phyloP scores from a whole-genome alignment of 2,888 invertebrate species.

The Pachymerium ferrugineum region DNA sequence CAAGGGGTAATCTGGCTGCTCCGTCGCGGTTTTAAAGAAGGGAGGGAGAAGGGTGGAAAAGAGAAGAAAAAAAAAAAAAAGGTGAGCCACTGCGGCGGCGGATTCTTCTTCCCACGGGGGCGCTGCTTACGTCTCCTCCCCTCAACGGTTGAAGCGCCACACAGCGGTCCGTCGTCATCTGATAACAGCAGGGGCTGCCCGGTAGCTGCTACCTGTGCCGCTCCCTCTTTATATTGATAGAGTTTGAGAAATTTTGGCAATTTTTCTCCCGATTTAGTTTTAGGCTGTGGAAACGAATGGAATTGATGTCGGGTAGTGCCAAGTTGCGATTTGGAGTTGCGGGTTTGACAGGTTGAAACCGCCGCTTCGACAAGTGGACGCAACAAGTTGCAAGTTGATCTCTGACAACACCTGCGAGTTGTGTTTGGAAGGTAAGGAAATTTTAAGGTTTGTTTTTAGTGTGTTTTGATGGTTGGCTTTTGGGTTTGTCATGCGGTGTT shows the following conservation, averaged over 20 bases:
- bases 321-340: background rate
- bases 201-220: constrained; percentile 12
- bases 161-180: constrained; percentile 2
- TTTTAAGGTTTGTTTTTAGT: background rate
- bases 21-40: background rate
- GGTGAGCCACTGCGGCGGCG: background rate
- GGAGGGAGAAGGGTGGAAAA: background rate
- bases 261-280: too few relatives aligned
- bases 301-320: too few relatives aligned
- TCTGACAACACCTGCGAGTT: background rate
- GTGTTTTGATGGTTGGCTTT: too few relatives aligned
- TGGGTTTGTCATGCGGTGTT: too few relatives aligned
- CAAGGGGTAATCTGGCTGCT: constrained; percentile 3
- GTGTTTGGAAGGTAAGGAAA: background rate
- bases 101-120: background rate
- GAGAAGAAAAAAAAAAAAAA: background rate
- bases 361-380: constrained; percentile 11
- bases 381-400: background rate
- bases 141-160: background rate
- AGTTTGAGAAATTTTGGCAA: too few relatives aligned
- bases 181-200: constrained; percentile 16
- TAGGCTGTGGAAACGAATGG: too few relatives aligned
- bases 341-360: background rate
- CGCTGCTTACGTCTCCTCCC: background rate
- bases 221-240: background rate